phyloP scores from a whole-genome alignment of 2,888 invertebrate genomes.

The Pseudanteris insignis region DNA sequence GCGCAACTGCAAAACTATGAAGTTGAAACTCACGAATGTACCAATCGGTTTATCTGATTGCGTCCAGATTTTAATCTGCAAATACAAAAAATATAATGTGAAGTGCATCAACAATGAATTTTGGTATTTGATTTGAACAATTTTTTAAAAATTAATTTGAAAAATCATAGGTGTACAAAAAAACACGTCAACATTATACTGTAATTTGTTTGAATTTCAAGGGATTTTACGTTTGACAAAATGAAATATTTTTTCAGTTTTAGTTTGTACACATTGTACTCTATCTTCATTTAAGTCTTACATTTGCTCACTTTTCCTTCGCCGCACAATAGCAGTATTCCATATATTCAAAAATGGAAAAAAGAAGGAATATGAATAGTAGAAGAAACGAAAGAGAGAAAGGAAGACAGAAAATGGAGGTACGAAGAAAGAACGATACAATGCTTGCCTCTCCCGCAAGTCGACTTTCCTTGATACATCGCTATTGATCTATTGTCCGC shows the following conservation, averaged over 20 bases:
- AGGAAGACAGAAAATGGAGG: slow-evolving; percentile 40
- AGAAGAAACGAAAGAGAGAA: slow-evolving; percentile 40
- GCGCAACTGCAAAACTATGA: no score
- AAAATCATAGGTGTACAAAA: no score
- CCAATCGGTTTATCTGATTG: no score
- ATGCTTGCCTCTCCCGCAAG: slow-evolving; percentile 65
- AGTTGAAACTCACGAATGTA: no score
- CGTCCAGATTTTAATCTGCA: no score
- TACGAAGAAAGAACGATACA: slow-evolving; percentile 64
- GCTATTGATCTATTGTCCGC: slow-evolving; percentile 67
- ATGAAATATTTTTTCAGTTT: slow-evolving; percentile 13
- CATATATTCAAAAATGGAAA: slow-evolving; percentile 42
- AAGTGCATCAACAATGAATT: no score
- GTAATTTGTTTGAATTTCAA: no score
- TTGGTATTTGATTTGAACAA: no score
- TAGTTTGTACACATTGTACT: slow-evolving; percentile 34
- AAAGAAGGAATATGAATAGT: slow-evolving; percentile 38
- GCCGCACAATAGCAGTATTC: slow-evolving; percentile 38
- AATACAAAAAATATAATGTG: no score
- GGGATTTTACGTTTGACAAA: no score
- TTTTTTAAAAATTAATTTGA: no score
- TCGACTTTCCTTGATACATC: slow-evolving; percentile 67
- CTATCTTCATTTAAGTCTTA: slow-evolving; percentile 42
- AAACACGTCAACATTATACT: no score
- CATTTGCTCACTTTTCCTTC: slow-evolving; percentile 46